Conservation (phyloP, 2,888 invertebrate species). For the Callinectes sapidus region DNA sequence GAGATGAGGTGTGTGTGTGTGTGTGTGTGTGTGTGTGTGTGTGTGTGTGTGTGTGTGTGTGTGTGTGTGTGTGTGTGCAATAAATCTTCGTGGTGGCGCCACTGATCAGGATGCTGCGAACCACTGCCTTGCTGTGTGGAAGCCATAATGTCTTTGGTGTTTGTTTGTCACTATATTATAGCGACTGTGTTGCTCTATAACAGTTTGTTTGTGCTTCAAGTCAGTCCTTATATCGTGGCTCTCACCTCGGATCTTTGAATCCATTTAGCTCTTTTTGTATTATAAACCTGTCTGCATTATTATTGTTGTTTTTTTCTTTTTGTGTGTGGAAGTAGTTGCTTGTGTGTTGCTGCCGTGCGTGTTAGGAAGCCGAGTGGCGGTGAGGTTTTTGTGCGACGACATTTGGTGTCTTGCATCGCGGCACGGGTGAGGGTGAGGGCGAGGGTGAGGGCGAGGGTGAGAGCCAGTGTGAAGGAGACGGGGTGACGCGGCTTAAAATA, state of each 20-base stretch:
- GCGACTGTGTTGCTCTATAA: not conserved
- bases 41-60: no score
- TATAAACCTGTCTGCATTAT: constrained; percentile 14
- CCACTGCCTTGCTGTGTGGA: not conserved
- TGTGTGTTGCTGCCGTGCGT: not conserved
- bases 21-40: no score
- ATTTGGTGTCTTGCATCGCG: not conserved
- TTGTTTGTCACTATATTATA: not conserved
- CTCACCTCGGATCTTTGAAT: not conserved
- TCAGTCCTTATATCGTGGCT: not conserved
- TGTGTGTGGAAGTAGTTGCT: not conserved
- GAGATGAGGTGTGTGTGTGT: not conserved
- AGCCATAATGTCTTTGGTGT: not conserved
- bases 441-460: not conserved
- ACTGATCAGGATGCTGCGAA: not conserved
- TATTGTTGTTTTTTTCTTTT: not conserved
- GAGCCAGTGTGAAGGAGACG: not conserved
- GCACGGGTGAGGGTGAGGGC: not conserved
- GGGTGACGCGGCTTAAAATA: not conserved
- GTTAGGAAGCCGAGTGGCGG: not conserved
- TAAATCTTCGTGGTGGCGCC: not conserved
- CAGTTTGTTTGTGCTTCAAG: not conserved
- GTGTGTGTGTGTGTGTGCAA: not conserved
- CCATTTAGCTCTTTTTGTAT: not conserved
- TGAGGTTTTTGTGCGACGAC: not conserved